phyloP scores from a whole-genome alignment of 2,888 invertebrate species.

The Choristoneura rosaceana region DNA sequence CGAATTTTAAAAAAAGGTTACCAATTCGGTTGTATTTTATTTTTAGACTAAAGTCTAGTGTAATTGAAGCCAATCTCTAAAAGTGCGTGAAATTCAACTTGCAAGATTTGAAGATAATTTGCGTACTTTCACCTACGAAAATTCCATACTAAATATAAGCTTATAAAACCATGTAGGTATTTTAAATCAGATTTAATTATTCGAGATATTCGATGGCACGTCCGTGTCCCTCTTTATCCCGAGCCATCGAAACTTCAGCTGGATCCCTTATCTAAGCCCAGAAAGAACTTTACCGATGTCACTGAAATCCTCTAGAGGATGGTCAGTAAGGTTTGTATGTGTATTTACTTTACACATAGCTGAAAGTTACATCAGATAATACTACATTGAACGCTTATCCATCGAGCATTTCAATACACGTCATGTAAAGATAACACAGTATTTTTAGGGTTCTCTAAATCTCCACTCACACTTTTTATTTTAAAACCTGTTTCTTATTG shows the following conservation, averaged over 20 bases:
- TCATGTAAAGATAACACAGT: neutral
- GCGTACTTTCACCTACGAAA: too few relatives aligned
- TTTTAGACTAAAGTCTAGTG: too few relatives aligned
- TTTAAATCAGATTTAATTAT: neutral
- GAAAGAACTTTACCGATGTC: constrained; percentile 11
- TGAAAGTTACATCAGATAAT: neutral
- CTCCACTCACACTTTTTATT: too few relatives aligned
- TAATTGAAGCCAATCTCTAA: too few relatives aligned
- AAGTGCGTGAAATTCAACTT: too few relatives aligned
- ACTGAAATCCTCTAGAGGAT: constrained; percentile 11
- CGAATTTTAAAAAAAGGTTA: too few relatives aligned
- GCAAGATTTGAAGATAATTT: too few relatives aligned
- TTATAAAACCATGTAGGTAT: neutral
- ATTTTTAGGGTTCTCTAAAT: neutral
- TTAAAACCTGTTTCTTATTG: too few relatives aligned
- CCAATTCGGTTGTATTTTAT: too few relatives aligned
- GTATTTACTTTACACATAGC: neutral
- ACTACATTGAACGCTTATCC: neutral
- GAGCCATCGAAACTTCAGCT: constrained; percentile 6
- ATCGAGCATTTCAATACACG: too few relatives aligned
- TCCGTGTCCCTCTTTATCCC: constrained; percentile 15
- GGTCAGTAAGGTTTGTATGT: constrained; percentile 1
- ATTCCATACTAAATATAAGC: too few relatives aligned
- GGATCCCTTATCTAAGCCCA: constrained; percentile 10
- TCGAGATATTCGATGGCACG: neutral